Evolutionary conservation across 2,888 invertebrate species (phyloP), one percentile per base, ranked within the genome.

Genomic region (Phyllotreta cruciferae): DNA sequence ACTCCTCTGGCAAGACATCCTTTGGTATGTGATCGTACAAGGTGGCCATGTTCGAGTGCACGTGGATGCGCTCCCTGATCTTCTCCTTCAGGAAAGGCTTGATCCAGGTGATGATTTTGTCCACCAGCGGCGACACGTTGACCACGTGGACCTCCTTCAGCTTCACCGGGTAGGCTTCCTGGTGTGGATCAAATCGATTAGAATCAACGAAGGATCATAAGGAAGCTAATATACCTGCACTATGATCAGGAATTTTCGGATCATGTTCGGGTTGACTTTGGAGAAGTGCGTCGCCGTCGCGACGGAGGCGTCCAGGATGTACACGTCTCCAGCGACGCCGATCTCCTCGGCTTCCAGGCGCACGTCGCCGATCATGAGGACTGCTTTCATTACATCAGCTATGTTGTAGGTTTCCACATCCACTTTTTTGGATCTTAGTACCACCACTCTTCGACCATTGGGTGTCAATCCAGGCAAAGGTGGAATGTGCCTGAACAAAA

Each of bases 21-120:
- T 88, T 89, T 1, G 93, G 93, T 61, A 94, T 84, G 71, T 87
- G 85, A 76, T 93, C 88, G 80, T 92, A 90, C 6, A 94, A 84
- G 9, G 90, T 89, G 66, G 90, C 90, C 67, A 90, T 79, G 67
- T 88, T 88, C 42, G 88, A 87, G 77, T 94, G 94, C 64, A 93
- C 88, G 81, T 88, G 88, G 77, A 94, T 91, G 73, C 93, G 88
- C 74, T 90, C 90, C 75, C 89, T 87, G 74, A 93, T 92, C 85
- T 94, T 94, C 78, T 94, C 93, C 81, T 92, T 93, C 68, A 94
- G 83, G 82, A 93, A 92, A 0, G 93, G 93, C 78, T 92, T 92
- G 14, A 92, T 92, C 79, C 93, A 92, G 77, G 89, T 91, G 71
- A 92, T 88, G 69, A 93, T 93, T 66, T 92, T 92, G 77, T 93